These are phyloP conservation scores for pig (Sus scrofa) DNA, from an alignment of 2,113 vertebrate species.

Conservation along the genomic window T2T-Sscrofa CM000822.6:50106001-50106500, in stretches of 20 bases:
- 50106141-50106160: too few species aligned
- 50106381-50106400: not conserved
- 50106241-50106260: too few species aligned
- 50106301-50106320: not conserved
- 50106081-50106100: too few species aligned
- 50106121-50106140: too few species aligned
- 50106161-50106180: too few species aligned
- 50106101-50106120: too few species aligned
- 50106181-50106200: too few species aligned
- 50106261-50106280: too few species aligned
- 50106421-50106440: not conserved
- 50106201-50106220: too few species aligned
- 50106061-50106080: too few species aligned
- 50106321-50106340: not conserved
- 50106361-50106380: not conserved
- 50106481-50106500: not conserved
- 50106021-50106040: not conserved
- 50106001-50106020: not conserved
- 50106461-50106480: not conserved
- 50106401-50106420: not conserved
- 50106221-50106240: too few species aligned
- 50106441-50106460: not conserved
- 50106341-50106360: not conserved
- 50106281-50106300: not conserved
- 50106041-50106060: too few species aligned